phyloP scores from a whole-genome alignment of 2,888 invertebrate genomes.

The Panzeria rudis region DNA sequence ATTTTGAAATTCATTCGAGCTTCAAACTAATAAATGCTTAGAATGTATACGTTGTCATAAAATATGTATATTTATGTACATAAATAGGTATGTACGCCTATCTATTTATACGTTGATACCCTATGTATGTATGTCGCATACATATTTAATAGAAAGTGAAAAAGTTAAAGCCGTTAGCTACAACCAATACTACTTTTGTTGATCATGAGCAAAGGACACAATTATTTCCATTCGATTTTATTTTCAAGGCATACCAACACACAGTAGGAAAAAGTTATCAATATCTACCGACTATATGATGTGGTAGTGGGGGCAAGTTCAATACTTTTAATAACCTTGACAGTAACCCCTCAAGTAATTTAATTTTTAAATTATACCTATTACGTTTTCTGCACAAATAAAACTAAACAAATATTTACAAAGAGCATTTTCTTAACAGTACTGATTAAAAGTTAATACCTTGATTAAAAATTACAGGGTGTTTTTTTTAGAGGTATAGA shows the following conservation, averaged over 20 bases:
- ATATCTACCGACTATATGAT: background rate
- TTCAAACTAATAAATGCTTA: background rate
- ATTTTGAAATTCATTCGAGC: background rate
- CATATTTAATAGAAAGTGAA: constrained; percentile 29
- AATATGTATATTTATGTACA: background rate
- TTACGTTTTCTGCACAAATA: constrained; percentile 14
- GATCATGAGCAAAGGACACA: constrained; percentile 55
- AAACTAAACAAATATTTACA: constrained; percentile 22
- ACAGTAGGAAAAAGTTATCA: background rate
- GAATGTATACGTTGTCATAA: background rate
- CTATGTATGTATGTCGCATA: constrained; percentile 17
- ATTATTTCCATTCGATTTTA: constrained; percentile 3
- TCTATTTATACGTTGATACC: background rate
- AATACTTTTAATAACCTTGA: constrained; percentile 66
- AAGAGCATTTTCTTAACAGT: constrained; percentile 12
- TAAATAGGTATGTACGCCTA: background rate
- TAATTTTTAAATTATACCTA: constrained; percentile 12
- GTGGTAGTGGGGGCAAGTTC: constrained; percentile 50
- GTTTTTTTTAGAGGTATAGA: no score
- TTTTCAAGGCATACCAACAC: constrained; percentile 33
- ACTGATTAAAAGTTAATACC: constrained; percentile 7
- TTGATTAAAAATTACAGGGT: no score
- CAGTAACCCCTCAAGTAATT: constrained; percentile 60
- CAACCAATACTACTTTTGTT: constrained; percentile 20
- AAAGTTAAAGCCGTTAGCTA: constrained; percentile 2